phyloP scores from a whole-genome alignment of 2,797 vertebrate species.

The Valencia hispanica region DNA sequence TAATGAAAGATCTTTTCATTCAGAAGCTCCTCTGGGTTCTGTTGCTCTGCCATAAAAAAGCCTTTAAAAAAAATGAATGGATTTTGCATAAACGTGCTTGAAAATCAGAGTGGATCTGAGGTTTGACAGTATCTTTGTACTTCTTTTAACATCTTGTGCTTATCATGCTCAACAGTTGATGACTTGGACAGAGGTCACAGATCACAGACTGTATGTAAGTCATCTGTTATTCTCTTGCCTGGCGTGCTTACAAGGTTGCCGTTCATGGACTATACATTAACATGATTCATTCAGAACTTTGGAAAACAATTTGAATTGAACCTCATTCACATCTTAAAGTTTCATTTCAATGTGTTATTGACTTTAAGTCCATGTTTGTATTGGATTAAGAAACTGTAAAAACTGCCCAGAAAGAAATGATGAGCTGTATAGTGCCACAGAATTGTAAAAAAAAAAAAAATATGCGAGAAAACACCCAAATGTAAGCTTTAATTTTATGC shows the following conservation, averaged over 20 bases:
- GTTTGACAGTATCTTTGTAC: constrained; percentile 41
- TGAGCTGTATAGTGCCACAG: background rate
- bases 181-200: constrained; percentile 12
- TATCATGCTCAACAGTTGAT: constrained; percentile 38
- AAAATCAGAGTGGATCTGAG: constrained; percentile 49
- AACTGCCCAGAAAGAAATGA: background rate
- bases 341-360: background rate
- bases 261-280: background rate
- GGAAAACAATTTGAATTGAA: background rate
- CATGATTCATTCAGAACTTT: background rate
- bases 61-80: constrained; percentile 64
- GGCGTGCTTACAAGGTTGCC: background rate
- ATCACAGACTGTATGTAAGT: constrained; percentile 1
- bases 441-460: background rate
- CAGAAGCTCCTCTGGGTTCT: constrained; percentile 63
- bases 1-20: constrained; percentile 74
- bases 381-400: background rate
- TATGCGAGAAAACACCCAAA: background rate
- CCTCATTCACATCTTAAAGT: background rate
- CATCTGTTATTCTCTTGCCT: background rate
- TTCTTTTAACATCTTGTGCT: constrained; percentile 18
- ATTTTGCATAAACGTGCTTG: constrained; percentile 48
- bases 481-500: background rate
- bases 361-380: background rate
- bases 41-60: constrained; percentile 63